A percentile compares a stretch with the other conserved stretches of the same genome.
Evolutionary conservation across 2,888 invertebrate species (phyloP).

Genomic region (Agriopis leucophaearia): DNA sequence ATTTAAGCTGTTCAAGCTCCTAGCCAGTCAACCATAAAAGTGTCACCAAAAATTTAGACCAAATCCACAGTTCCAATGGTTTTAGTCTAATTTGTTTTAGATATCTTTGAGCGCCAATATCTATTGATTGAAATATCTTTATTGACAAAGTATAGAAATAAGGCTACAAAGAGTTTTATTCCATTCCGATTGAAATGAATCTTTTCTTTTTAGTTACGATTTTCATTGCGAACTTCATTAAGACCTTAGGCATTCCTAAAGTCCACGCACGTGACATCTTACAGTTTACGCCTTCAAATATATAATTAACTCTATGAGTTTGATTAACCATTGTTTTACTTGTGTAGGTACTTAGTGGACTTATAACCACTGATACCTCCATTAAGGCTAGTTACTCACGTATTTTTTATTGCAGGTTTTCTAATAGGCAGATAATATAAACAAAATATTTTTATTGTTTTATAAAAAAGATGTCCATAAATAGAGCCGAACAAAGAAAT

Average conservation of each 20-base stretch:
- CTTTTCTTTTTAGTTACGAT: conserved; percentile 10
- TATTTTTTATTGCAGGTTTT: no score
- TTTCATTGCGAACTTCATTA: conserved; percentile 27
- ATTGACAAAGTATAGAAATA: not conserved
- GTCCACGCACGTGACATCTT: conserved; percentile 52
- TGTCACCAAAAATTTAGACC: no score
- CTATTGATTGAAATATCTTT: not conserved
- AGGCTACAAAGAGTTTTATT: not conserved
- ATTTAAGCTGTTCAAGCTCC: no score
- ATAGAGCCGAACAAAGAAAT: no score
- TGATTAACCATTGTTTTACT: conserved; percentile 73
- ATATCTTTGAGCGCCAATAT: no score
- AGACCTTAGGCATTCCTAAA: conserved; percentile 32
- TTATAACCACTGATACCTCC: not conserved
- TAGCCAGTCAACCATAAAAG: no score
- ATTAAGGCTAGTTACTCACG: no score
- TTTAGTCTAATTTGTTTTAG: no score
- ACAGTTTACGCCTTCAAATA: conserved; percentile 59
- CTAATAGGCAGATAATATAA: no score
- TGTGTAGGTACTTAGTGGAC: not conserved
- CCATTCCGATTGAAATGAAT: not conserved
- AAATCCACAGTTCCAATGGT: no score
- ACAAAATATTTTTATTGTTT: no score
- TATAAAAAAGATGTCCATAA: no score
- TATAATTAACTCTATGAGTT: conserved; percentile 66